Evolutionary conservation across 2,888 invertebrate species (phyloP).

Genomic region (Limnephilus auricula): DNA sequence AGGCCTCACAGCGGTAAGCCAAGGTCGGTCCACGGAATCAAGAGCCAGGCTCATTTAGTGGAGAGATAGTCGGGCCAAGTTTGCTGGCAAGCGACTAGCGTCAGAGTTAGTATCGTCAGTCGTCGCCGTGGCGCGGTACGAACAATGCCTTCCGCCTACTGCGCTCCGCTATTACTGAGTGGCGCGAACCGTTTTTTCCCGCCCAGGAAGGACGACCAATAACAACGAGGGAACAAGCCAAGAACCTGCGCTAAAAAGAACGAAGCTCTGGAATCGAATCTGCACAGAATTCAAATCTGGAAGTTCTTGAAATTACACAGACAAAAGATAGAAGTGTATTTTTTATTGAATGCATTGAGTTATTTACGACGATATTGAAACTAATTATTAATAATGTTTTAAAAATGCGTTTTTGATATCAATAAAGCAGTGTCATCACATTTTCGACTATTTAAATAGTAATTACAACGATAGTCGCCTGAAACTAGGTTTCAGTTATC

Average conservation of each 20-base stretch:
- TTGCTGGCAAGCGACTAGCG: neutral
- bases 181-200: neutral
- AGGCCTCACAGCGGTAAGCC: neutral
- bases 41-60: constrained; percentile 10
- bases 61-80: neutral
- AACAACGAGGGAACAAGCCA: neutral
- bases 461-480: neutral
- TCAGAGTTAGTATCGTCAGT: constrained; percentile 11
- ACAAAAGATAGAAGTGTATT: neutral
- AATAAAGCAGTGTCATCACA: neutral
- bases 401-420: neutral
- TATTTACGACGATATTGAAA: neutral
- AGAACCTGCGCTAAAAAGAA: neutral
- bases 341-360: neutral
- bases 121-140: constrained; percentile 40
- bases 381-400: neutral
- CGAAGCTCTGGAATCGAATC: neutral
- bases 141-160: constrained; percentile 31
- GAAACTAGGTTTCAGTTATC: constrained; percentile 10
- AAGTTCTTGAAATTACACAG: neutral
- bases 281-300: neutral
- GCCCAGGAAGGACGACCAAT: constrained; percentile 17
- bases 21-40: constrained; percentile 27
- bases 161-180: neutral
- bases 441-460: neutral